These are phyloP conservation scores for Myocastor coypus DNA, from an alignment of 2,113 vertebrate genomes.

Conservation along the genomic window DNA sequence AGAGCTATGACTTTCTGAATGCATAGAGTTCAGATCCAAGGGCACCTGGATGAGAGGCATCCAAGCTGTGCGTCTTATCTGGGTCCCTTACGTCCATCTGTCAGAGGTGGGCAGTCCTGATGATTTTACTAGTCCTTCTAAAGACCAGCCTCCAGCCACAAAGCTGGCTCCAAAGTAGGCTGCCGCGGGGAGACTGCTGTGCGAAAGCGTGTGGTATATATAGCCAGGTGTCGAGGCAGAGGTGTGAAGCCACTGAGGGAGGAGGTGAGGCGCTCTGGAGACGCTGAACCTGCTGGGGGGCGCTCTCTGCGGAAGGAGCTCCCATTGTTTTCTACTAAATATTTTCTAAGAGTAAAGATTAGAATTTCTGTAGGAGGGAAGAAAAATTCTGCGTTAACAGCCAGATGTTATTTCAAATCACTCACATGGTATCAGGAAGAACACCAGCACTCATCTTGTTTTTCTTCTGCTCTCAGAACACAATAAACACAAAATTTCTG, in stretches of 20 bases:
- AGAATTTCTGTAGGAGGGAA: not conserved
- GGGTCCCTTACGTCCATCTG: not conserved
- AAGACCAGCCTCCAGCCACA: too few species aligned
- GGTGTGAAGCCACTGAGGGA: not conserved
- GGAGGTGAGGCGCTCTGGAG: not conserved
- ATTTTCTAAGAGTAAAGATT: not conserved
- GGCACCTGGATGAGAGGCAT: not conserved
- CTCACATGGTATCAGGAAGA: not conserved
- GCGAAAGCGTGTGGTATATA: not conserved
- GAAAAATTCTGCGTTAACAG: conserved; percentile 33
- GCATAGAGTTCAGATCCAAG: not conserved
- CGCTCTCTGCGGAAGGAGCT: not conserved
- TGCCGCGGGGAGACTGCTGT: not conserved
- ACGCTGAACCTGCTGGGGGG: not conserved
- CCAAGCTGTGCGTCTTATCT: not conserved
- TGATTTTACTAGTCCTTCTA: not conserved
- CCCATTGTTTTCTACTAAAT: not conserved
- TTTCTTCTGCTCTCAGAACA: not conserved
- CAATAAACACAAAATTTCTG: not conserved
- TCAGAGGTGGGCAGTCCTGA: not conserved
- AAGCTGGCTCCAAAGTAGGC: not conserved
- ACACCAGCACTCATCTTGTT: not conserved
- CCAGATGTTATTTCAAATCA: not conserved
- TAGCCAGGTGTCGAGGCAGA: not conserved
- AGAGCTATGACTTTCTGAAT: not conserved